phyloP scores from a whole-genome alignment of 2,797 vertebrate genomes.

The Steatocranus sp. region DNA sequence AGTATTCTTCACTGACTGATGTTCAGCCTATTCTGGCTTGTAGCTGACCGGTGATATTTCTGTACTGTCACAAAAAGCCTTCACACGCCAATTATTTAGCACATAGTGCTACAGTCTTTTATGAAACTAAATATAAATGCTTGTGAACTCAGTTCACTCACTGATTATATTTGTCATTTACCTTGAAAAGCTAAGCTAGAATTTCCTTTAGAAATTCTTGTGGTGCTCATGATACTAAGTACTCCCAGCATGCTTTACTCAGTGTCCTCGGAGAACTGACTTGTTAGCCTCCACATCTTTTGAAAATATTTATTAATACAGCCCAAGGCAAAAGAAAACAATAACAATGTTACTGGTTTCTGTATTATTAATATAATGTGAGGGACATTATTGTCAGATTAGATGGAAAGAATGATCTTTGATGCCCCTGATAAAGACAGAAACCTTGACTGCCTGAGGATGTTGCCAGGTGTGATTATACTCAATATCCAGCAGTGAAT shows the following conservation, averaged over 20 bases:
- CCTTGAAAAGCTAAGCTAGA: background rate
- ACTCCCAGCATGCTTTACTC: slow-evolving; percentile 1
- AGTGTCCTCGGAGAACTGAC: background rate
- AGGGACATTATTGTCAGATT: background rate
- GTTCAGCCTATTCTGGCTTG: background rate
- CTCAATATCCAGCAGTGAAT: background rate
- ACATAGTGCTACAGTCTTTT: background rate
- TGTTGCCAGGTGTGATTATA: background rate
- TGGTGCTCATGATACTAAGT: background rate
- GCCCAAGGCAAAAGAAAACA: background rate
- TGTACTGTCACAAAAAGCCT: background rate
- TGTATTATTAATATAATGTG: background rate
- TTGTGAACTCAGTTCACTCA: background rate
- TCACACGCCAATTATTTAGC: background rate
- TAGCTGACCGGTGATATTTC: background rate
- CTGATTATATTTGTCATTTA: background rate
- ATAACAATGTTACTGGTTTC: background rate
- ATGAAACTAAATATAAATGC: background rate
- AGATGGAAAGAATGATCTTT: background rate
- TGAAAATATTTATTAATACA: background rate
- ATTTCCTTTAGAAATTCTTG: background rate
- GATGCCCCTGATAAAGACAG: background rate
- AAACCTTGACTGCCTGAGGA: background rate
- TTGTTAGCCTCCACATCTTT: background rate
- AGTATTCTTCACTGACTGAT: background rate